Base-by-base conservation (phyloP, 2,113 vertebrate species). In the Ctenodactylus gundi region DNA sequence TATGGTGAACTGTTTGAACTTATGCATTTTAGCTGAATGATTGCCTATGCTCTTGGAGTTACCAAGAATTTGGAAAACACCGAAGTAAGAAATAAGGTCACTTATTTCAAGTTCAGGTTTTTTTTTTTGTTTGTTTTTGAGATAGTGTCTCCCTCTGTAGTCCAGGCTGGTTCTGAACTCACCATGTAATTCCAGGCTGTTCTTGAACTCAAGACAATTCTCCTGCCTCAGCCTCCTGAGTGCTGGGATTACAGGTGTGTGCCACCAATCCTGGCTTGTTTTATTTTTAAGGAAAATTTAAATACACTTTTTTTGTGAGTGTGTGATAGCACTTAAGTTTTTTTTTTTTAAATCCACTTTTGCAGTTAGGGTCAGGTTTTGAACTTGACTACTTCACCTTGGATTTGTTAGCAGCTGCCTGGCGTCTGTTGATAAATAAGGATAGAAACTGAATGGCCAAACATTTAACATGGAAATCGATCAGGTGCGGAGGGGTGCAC, bases 1-100 rank as follows among this genome's bases (percentile, higher is more conserved):
- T 92, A 96, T 60, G 27, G 39, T 4, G 34, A 78, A 68, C 68
- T 58, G 68, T 89, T 88, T 76, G 78, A 88, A 89, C 58, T 57
- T 34, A 89, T 49, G 53, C 75, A 82, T 64, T 97, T 94, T 84
- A 89, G 91, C 53, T 87, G 85, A 92, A 73, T 95, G 88, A 68
- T 87, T 95, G 80, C 95, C 67, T 58, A 86, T 96, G 81, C 83
- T 96, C 65, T 44, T 67, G 44, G 65, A 92, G 55, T n/a, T 67
- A 82, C 87, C 70, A 85, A 89, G 88, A 62, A 84, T 85, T 94
- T 93, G 88, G 73, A 88, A 94, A 75, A 46, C 67, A 55, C 39
- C 55, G 15, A 72, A 93, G 73, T 95, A 80, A 84, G 95, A 62
- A 23, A 57, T 73, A 53, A 53, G 68, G 29, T 92, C 90, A 49